These are phyloP conservation scores for Cepaea hortensis DNA, from an alignment of 2,888 invertebrate genomes.

Conservation along the genomic window DNA sequence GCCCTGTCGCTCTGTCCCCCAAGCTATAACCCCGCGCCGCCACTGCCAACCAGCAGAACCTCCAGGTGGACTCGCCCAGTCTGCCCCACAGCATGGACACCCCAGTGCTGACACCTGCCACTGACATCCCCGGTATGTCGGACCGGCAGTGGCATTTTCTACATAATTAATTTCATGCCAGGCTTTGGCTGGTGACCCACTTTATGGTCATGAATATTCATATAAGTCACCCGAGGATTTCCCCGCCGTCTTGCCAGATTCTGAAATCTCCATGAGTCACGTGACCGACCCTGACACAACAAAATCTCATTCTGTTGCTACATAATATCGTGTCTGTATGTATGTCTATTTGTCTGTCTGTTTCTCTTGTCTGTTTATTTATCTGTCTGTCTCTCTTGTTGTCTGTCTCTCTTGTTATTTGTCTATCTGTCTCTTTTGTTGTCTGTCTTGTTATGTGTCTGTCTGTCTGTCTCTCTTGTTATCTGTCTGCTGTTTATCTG, in stretches of 20 bases:
- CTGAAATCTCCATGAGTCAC: too few relatives aligned
- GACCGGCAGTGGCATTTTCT: too few relatives aligned
- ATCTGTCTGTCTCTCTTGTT: not conserved
- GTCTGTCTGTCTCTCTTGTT: not conserved
- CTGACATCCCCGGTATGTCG: too few relatives aligned
- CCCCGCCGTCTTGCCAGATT: too few relatives aligned
- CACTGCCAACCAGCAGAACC: too few relatives aligned
- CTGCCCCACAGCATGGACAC: too few relatives aligned
- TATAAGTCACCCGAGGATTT: not conserved
- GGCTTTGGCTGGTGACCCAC: not conserved
- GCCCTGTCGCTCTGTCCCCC: too few relatives aligned
- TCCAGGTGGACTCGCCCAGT: too few relatives aligned
- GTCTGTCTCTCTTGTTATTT: not conserved
- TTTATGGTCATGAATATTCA: not conserved
- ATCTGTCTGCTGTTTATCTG: constrained; percentile 18
- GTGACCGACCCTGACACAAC: too few relatives aligned
- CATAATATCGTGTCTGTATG: not conserved
- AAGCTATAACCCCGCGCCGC: too few relatives aligned
- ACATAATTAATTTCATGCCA: too few relatives aligned
- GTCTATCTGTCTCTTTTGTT: not conserved
- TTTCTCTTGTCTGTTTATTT: not conserved
- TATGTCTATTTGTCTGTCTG: not conserved
- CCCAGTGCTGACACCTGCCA: too few relatives aligned
- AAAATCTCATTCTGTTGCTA: not conserved
- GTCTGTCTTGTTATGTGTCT: not conserved